Evolutionary conservation across 2,113 vertebrate species (phyloP), one percentile per base, ranked within the genome.

Genomic region (Cacatua alba): DNA sequence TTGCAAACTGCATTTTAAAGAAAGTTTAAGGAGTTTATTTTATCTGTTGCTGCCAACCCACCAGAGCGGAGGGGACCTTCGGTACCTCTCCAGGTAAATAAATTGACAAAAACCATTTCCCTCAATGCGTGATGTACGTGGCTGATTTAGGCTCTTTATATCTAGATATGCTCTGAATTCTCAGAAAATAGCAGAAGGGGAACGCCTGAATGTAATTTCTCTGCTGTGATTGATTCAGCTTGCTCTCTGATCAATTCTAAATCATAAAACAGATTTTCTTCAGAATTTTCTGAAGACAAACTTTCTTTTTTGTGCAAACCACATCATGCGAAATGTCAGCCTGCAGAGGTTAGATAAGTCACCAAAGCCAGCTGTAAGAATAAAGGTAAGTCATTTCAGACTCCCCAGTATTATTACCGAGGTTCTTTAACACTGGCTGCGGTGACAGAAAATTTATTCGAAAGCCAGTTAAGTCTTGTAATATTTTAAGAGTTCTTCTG

Each of bases 331-430:
- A 84, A 93, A 88, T 72, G 80, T 24, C 82, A 86, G 65, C 65
- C 90, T 94, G 90, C 69, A 75, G 37, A 78, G 41, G 37, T 64
- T 57, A 84, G 79, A 79, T 90, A 94, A 91, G 26, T 84, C 64
- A 82, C 37, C 52, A 41, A 68, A 53, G 74, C 43, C 49, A 17
- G 35, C 26, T 46, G 44, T 65, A 71, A 68, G 77, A 90, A 90
- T 81, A 75, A 84, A 78, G 29, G 64, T 17, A 86, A 92, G 55
- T 88, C 2, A 90, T 90, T 90, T 69, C 77, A 68, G 31, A 62
- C 21, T 74, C 49, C 31, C 6, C 28, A 35, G 11, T 29, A 46
- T 86, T 78, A 48, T 72, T 72, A 63, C 43, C 0, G 1, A 53
- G 49, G 31, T 67, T 76, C 31, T 69, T 93, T 82, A 78, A 65